phyloP scores from a whole-genome alignment of 2,888 invertebrate genomes.

The Leptopilina syphax region DNA sequence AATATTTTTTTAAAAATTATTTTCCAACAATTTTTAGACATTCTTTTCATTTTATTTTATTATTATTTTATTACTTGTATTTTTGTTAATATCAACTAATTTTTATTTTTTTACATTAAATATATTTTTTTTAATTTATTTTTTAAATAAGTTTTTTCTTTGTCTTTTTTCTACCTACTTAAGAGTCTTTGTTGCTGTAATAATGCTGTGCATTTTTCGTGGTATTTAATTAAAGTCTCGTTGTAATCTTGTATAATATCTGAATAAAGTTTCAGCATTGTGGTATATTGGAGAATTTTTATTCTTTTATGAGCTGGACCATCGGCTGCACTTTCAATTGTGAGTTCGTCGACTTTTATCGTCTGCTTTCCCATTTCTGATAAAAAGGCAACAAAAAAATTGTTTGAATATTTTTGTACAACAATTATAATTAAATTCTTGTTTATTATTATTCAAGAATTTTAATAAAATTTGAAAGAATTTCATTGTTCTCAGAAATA shows the following conservation, averaged over 20 bases:
- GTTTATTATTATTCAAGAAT: too few relatives aligned
- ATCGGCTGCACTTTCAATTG: constrained; percentile 60
- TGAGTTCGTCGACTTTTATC: constrained; percentile 62
- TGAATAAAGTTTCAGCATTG: constrained; percentile 77
- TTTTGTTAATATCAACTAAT: too few relatives aligned
- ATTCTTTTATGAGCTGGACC: constrained; percentile 76
- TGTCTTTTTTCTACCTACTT: constrained; percentile 72
- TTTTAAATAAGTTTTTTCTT: neutral
- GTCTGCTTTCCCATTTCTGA: constrained; percentile 69
- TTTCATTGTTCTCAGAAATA: neutral
- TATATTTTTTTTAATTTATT: neutral
- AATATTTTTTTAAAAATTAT: constrained; percentile 45
- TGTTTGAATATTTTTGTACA: neutral
- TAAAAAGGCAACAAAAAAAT: constrained; percentile 40
- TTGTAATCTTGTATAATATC: constrained; percentile 79
- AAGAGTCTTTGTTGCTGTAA: constrained; percentile 80
- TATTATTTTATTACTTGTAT: too few relatives aligned
- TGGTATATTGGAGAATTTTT: constrained; percentile 77
- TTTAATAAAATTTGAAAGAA: too few relatives aligned
- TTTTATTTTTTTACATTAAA: too few relatives aligned
- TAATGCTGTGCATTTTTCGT: constrained; percentile 78
- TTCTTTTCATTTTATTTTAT: too few relatives aligned
- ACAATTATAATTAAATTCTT: too few relatives aligned
- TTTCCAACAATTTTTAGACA: neutral
- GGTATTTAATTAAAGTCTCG: constrained; percentile 78